Percentiles rank a stretch among this genome's conserved stretches.
These are phyloP conservation scores for Torymus aiolomorphi DNA, from an alignment of 2,888 invertebrate genomes.

Conservation along the genomic window DNA sequence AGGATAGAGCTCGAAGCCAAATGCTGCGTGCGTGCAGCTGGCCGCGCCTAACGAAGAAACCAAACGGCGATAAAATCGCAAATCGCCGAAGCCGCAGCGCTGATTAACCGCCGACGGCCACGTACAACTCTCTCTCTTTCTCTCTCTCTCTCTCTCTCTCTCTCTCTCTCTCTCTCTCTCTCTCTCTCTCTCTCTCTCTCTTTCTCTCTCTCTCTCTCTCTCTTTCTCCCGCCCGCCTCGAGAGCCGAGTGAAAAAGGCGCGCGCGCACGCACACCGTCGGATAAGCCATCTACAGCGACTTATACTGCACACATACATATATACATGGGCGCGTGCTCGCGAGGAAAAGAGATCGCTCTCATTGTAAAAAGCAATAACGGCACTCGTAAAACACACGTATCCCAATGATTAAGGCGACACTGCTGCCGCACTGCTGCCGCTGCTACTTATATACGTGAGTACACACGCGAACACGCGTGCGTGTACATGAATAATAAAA, in stretches of 20 bases:
- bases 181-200: no score
- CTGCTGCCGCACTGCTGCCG: not conserved
- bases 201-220: no score
- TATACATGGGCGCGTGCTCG: not conserved
- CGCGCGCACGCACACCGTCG: not conserved
- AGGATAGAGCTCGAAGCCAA: not conserved
- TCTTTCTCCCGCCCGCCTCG: not conserved
- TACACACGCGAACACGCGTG: constrained; percentile 26
- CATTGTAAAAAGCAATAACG: constrained; percentile 42
- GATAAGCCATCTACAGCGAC: constrained; percentile 8
- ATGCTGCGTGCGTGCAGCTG: not conserved
- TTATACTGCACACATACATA: not conserved
- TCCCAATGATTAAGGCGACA: constrained; percentile 35
- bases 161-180: no score
- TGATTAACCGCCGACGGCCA: constrained; percentile 26
- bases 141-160: no score
- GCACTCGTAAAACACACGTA: constrained; percentile 31
- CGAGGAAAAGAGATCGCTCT: not conserved
- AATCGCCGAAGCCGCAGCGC: constrained; percentile 9
- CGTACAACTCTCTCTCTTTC: no score
- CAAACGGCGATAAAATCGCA: constrained; percentile 35
- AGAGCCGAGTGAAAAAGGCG: not conserved
- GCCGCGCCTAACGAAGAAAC: constrained; percentile 14
- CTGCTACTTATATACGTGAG: constrained; percentile 2
- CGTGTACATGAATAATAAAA: constrained; percentile 46